Evolutionary conservation across 64 coral and sea anemone genomes (phyloP), one percentile per base, ranked within the genome.

Genomic region (Porites lutea): DNA sequence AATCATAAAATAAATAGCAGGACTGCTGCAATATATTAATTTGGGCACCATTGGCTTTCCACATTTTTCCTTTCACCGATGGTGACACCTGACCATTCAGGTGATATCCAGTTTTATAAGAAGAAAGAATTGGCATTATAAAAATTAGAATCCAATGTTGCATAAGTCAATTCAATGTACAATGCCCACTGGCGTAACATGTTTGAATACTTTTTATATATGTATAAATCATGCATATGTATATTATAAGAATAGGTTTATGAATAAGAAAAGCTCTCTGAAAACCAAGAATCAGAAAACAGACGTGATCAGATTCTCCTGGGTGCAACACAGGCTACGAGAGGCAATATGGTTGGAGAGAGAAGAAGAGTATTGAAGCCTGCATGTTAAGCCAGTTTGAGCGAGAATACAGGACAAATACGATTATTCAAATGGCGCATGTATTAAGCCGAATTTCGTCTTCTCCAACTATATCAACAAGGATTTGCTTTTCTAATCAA

Each of bases 181-280:
- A 84, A 84, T 84, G 63, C 81, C 61, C 19, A 4, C 46, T 18
- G 81, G 81, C 81, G 81, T 48, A 51, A 63, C 79, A 84, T 68
- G 81, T 68, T 69, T 84, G 81, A 51, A 84, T 68, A 84, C 22
- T 78, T 54, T 78, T 48, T 84, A 65, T 84, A 68, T 84, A 68
- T 84, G 18, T 84, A 84, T 84, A 84, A 84, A 84, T 69, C 81
- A 84, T 84, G 81, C 62, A 64, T 68, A 84, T 84, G 59, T 82
- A 82, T 82, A 84, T 37, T 84, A 84, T 84, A 84, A 84, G 81
- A 84, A 84, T 84, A 84, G 69, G 61, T 68, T 68, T 84, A 84
- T 84, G 59, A 46, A 84, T 84, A 68, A 51, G 46, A 66, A 84
- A 84, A 46, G 27, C 49, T 21, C 18, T 69, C 46, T 51, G 14